Evolutionary conservation across 2,888 invertebrate species (phyloP).

Genomic region (Drosophila cracens): DNA sequence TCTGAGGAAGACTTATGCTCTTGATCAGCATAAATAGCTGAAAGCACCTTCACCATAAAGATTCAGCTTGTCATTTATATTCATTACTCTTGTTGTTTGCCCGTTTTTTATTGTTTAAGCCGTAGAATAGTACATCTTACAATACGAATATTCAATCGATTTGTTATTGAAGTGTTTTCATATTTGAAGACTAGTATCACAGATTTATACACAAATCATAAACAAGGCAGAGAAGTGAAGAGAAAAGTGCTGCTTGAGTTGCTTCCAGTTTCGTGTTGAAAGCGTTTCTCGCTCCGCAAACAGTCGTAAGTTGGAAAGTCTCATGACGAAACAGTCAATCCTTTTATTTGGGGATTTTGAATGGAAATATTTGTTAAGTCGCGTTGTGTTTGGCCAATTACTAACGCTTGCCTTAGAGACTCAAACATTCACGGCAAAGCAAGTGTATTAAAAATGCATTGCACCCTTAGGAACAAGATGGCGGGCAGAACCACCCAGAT

Average conservation of each 20-base stretch:
- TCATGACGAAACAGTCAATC: background rate
- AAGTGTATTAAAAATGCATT: constrained; percentile 42
- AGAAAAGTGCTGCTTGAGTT: background rate
- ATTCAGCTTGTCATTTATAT: no score
- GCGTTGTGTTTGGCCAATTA: constrained; percentile 18
- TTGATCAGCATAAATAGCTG: background rate
- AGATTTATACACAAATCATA: background rate
- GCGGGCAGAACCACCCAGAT: background rate
- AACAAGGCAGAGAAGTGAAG: no score
- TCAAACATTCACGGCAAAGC: constrained; percentile 23
- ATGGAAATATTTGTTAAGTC: background rate
- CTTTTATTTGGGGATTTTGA: background rate
- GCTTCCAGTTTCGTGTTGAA: background rate
- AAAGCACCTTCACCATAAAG: background rate
- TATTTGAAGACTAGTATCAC: background rate
- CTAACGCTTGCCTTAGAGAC: constrained; percentile 11
- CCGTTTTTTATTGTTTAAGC: background rate
- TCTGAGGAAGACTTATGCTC: background rate
- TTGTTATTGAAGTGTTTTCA: background rate
- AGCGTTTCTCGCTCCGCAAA: background rate
- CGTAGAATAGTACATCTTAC: background rate
- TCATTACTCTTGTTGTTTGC: background rate
- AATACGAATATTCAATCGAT: background rate
- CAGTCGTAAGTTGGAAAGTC: background rate
- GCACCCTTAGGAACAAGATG: constrained; percentile 5